These are phyloP conservation scores for Tetranychus urticae DNA, from an alignment of 1,140 invertebrate genomes.

Conservation along the genomic window DNA sequence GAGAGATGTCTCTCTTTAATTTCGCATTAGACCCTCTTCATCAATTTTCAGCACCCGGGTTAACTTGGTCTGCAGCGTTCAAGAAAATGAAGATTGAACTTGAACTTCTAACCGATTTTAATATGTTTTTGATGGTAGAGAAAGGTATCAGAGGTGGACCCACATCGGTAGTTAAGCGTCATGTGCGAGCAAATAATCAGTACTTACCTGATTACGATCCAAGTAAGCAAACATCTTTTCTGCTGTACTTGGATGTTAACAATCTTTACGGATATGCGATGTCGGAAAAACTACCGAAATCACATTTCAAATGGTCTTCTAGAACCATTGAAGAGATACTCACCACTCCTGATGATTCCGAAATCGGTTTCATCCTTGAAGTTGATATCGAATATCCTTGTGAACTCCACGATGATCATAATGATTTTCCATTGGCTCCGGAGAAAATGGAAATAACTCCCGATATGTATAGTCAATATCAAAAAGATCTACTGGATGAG, in stretches of 20 bases:
- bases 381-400: conserved; percentile 4
- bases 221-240: conserved; percentile 11
- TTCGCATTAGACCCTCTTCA: conserved; percentile 15
- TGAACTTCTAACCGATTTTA: conserved; percentile 13
- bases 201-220: conserved; percentile 12
- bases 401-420: neutral
- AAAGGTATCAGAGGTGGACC: conserved; percentile 5
- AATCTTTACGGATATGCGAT: conserved; percentile 13
- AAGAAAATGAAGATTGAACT: conserved; percentile 14
- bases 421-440: no score
- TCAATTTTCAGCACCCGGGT: conserved; percentile 15
- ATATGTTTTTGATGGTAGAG: conserved; percentile 16
- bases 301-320: conserved; percentile 5
- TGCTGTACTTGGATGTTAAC: conserved; percentile 14
- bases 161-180: neutral
- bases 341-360: no score
- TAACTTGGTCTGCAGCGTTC: conserved; percentile 8
- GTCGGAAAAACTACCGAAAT: conserved; percentile 5
- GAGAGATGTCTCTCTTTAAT: neutral
- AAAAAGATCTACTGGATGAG: no score
- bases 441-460: no score
- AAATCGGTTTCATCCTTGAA: conserved; percentile 1
- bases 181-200: neutral
- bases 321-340: no score
- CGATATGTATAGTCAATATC: no score